Evolutionary conservation across 2,797 vertebrate genomes (phyloP).

Genomic region (Trachops cirrhosus): DNA sequence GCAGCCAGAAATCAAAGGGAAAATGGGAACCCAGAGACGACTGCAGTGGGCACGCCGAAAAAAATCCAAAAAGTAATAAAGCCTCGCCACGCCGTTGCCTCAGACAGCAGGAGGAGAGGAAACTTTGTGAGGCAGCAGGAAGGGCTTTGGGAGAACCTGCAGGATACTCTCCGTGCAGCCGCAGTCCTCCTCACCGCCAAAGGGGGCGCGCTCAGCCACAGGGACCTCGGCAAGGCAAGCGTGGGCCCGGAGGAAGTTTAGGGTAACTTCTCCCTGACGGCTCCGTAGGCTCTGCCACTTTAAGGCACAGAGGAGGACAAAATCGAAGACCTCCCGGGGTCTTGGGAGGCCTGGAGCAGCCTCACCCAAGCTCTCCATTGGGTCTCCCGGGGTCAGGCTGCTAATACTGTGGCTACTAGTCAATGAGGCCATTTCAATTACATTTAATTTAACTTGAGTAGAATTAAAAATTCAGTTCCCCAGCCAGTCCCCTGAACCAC

Average conservation of each 20-base stretch:
- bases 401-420: not conserved
- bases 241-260: not conserved
- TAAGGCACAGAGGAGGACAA: not conserved
- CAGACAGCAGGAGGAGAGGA: not conserved
- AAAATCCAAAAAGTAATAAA: not conserved
- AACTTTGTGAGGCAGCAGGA: not conserved
- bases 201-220: accelerated
- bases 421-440: not conserved
- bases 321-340: not conserved
- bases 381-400: not conserved
- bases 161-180: not conserved
- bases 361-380: not conserved
- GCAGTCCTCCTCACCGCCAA: not conserved
- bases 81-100: not conserved
- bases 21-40: not conserved
- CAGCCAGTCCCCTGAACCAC: not conserved
- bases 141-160: not conserved
- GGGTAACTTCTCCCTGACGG: not conserved
- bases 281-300: not conserved
- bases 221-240: not conserved
- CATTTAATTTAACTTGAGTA: not conserved
- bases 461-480: not conserved
- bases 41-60: not conserved
- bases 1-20: not conserved
- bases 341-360: not conserved